Evolutionary conservation across 2,888 invertebrate species (phyloP).

Genomic region (Ornithoptera alexandrae): DNA sequence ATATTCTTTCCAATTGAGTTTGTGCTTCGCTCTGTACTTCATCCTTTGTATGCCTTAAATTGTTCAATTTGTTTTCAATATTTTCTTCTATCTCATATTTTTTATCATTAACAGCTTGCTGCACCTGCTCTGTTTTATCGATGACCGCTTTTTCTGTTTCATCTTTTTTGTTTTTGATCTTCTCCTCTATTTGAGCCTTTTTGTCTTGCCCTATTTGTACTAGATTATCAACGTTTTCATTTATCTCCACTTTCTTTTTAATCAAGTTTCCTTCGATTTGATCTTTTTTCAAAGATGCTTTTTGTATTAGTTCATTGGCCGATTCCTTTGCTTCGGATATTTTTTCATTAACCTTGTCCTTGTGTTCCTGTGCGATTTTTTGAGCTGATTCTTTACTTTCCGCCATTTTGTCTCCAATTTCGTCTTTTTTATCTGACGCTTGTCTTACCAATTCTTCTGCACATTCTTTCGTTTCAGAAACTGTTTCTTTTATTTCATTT

Average conservation of each 20-base stretch:
- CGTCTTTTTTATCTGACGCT: constrained; percentile 57
- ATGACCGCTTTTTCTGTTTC: constrained; percentile 36
- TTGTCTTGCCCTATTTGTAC: constrained; percentile 44
- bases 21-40: constrained; percentile 44
- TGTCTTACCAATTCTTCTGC: constrained; percentile 58
- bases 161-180: constrained; percentile 45
- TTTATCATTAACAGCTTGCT: constrained; percentile 34
- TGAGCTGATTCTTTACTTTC: constrained; percentile 40
- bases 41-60: constrained; percentile 38
- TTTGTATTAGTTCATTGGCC: constrained; percentile 33
- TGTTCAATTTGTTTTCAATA: constrained; percentile 38
- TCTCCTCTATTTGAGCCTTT: constrained; percentile 43
- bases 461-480: constrained; percentile 60
- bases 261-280: constrained; percentile 35
- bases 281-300: constrained; percentile 40
- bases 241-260: constrained; percentile 35
- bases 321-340: constrained; percentile 24
- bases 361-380: constrained; percentile 44
- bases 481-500: constrained; percentile 62
- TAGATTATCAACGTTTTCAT: constrained; percentile 34
- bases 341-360: constrained; percentile 41
- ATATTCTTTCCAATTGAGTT: constrained; percentile 65
- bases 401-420: constrained; percentile 50
- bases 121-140: constrained; percentile 37
- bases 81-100: constrained; percentile 35